A percentile compares a stretch with the other conserved stretches of the same genome.
Conservation (phyloP, 2,797 vertebrate genomes). For the Amblyraja radiata region DNA sequence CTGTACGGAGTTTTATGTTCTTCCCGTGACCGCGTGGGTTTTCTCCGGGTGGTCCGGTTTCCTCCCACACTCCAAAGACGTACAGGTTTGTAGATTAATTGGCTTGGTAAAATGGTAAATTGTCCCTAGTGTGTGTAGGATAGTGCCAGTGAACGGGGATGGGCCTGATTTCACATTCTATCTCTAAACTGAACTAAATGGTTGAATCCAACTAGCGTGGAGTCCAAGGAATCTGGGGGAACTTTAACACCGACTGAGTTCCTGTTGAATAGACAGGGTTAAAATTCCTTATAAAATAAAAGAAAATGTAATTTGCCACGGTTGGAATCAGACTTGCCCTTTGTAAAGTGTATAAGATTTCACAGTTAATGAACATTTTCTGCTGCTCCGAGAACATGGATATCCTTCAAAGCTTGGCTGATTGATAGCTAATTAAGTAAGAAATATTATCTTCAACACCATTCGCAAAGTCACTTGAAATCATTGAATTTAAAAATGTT, state of each 20-base stretch:
- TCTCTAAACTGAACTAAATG: not conserved
- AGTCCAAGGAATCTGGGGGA: not conserved
- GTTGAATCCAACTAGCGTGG: not conserved
- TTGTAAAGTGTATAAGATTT: not conserved
- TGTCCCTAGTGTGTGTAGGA: no score
- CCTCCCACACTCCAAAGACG: no score
- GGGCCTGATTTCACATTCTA: no score
- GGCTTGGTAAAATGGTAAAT: no score
- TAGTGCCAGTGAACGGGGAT: no score
- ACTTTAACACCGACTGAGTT: not conserved
- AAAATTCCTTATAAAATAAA: not conserved
- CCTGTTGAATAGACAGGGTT: not conserved
- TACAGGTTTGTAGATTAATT: no score
- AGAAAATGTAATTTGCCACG: not conserved
- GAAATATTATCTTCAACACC: not conserved
- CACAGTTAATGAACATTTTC: not conserved
- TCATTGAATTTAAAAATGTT: not conserved
- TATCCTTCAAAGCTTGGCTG: constrained; percentile 11
- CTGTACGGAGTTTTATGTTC: no score
- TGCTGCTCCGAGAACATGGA: not conserved
- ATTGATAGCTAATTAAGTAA: not conserved
- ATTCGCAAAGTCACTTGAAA: not conserved
- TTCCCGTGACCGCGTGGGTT: no score
- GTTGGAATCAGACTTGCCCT: not conserved
- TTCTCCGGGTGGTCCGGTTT: no score